These are phyloP conservation scores for Lagodon rhomboides DNA, from an alignment of 2,797 vertebrate genomes.

Conservation along the genomic window DNA sequence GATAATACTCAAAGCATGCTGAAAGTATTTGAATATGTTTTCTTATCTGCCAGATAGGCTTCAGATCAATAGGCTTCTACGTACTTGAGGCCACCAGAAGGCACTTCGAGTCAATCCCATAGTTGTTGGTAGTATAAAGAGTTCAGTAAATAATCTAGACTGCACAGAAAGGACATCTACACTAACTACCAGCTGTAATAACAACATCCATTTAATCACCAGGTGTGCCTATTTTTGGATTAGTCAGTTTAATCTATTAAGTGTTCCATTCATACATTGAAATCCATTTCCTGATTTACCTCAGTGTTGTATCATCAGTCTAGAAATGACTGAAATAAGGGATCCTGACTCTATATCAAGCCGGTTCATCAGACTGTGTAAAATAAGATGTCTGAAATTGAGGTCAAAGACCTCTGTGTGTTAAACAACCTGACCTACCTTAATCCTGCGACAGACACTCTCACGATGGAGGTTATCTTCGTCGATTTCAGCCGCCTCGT, in stretches of 20 bases:
- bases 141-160: neutral
- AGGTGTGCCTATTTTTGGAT: constrained; percentile 33
- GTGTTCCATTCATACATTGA: constrained; percentile 12
- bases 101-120: neutral
- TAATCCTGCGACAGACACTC: constrained; percentile 80
- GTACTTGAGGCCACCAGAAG: neutral
- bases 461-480: constrained; percentile 81
- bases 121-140: neutral
- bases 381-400: constrained; percentile 21
- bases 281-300: constrained; percentile 31
- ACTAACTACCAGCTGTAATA: constrained; percentile 9
- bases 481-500: constrained; percentile 84
- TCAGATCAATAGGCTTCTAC: too few species aligned
- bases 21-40: neutral
- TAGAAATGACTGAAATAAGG: constrained; percentile 14
- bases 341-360: constrained; percentile 15
- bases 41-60: neutral
- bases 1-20: neutral
- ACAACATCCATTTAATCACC: constrained; percentile 52
- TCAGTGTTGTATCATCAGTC: constrained; percentile 8
- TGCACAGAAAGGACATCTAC: neutral
- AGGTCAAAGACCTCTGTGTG: neutral
- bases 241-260: constrained; percentile 38
- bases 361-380: constrained; percentile 28
- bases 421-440: constrained; percentile 65